Evolutionary conservation across 2,888 invertebrate genomes (phyloP).

Genomic region (Ypsolopha sequella): DNA sequence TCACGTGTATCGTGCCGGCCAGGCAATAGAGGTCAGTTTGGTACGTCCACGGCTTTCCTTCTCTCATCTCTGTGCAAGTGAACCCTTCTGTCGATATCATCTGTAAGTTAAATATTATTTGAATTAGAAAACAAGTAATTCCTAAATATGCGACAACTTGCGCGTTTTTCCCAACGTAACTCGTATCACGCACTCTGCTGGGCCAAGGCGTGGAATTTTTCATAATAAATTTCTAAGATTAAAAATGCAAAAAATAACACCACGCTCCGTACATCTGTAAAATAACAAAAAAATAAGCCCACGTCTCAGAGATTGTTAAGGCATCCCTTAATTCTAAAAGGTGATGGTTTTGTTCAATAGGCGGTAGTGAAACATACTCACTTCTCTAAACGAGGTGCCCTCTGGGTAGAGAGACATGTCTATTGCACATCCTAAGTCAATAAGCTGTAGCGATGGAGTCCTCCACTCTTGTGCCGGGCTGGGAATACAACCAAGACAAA

Average conservation of each 20-base stretch:
- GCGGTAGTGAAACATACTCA: slow-evolving; percentile 17
- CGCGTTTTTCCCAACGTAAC: background rate
- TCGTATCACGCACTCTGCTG: background rate
- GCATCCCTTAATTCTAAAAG: background rate
- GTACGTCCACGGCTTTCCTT: slow-evolving; percentile 92
- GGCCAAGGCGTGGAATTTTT: too few relatives aligned
- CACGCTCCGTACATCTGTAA: too few relatives aligned
- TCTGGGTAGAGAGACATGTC: slow-evolving; percentile 89
- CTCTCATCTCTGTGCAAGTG: slow-evolving; percentile 92
- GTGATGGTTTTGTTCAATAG: background rate
- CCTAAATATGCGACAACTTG: background rate
- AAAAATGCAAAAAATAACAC: too few relatives aligned
- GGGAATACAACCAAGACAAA: slow-evolving; percentile 10
- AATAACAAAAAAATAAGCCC: too few relatives aligned
- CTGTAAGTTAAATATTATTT: slow-evolving; percentile 28
- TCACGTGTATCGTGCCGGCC: slow-evolving; percentile 88
- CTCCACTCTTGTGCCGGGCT: slow-evolving; percentile 75
- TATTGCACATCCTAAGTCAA: slow-evolving; percentile 95
- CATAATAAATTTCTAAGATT: too few relatives aligned
- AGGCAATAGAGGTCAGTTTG: slow-evolving; percentile 94
- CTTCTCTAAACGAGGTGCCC: slow-evolving; percentile 80
- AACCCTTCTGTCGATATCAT: slow-evolving; percentile 84
- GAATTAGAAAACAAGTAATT: too few relatives aligned
- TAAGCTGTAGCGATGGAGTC: slow-evolving; percentile 82
- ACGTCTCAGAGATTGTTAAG: too few relatives aligned